These are phyloP conservation scores for Ornithoptera alexandrae DNA, from an alignment of 2,888 invertebrate genomes.

Conservation along the genomic window DNA sequence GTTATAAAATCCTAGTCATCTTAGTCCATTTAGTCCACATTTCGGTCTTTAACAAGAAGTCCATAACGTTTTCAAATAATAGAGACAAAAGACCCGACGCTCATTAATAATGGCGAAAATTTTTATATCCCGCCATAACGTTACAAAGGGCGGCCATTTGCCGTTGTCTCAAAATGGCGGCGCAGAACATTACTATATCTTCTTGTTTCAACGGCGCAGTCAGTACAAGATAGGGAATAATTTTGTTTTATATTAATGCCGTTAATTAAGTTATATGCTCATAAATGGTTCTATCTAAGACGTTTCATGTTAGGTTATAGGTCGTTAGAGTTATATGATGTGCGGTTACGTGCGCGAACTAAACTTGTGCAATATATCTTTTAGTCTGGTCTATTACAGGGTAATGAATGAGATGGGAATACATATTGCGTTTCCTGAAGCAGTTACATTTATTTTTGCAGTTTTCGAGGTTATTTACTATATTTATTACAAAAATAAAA, in stretches of 20 bases:
- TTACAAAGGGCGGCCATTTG: conserved; percentile 40
- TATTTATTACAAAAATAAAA: no score
- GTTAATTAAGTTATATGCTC: conserved; percentile 28
- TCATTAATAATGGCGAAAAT: conserved; percentile 28
- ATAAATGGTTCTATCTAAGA: conserved; percentile 21
- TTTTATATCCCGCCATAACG: conserved; percentile 42
- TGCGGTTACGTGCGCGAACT: conserved; percentile 20
- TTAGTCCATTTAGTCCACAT: not conserved
- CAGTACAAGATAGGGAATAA: conserved; percentile 41
- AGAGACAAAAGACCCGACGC: not conserved
- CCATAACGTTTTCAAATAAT: not conserved
- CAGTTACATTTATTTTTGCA: no score
- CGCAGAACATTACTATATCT: conserved; percentile 45
- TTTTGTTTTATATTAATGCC: conserved; percentile 40
- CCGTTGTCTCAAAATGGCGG: conserved; percentile 47
- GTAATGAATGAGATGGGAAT: conserved; percentile 7
- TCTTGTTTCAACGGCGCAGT: conserved; percentile 39
- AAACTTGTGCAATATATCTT: conserved; percentile 19
- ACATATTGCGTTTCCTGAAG: no score
- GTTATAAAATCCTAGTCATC: not conserved
- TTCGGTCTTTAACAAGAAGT: conserved; percentile 15
- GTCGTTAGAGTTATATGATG: conserved; percentile 16
- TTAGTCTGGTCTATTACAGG: conserved; percentile 9
- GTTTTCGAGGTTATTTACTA: no score
- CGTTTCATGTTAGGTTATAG: conserved; percentile 21